Evolutionary conservation across 2,113 vertebrate species (phyloP), one percentile per base, ranked within the genome.

Genomic region (Otus sunia): DNA sequence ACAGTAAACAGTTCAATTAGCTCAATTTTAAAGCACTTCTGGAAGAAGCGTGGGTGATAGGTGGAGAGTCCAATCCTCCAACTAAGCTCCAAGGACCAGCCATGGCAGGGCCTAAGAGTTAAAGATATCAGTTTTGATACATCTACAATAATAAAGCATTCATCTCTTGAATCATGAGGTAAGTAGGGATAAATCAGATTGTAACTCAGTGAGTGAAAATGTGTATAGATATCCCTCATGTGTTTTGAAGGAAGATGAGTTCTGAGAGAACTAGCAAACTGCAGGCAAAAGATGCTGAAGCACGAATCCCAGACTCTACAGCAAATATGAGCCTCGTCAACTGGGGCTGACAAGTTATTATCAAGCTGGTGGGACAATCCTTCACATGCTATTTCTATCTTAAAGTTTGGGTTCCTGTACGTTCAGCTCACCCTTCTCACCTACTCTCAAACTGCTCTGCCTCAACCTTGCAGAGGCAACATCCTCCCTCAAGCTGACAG

Each of bases 281-380:
- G 8, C 12, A 62, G 62, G 19, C 32, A 66, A 18, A 37, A 67
- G 50, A 29, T 52, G 39, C 22, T 16, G 67, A 88, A 80, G 16
- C 2, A 0, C n/a, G 4, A 4, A 1, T 66, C 27, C 30, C 4
- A 13, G 10, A 36, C 16, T 30, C 62, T 13, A 23, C 32, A 73
- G 52, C 39, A 83, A 85, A 47, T 0, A 0, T 72, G 13, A 56
- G 5, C 18, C 43, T 80, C 1, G 1, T 68, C 60, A 86, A 25
- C 37, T 67, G n/a, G 13, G 49, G 43, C 9, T 37, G 41, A 66
- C 0, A 0, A 45, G 23, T 59, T 68, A 52, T 77, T 66, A 71
- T 36, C 21, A 47, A 52, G 22, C 19, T 83, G 21, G 16, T 37
- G 27, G 58, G 68, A 39, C 6, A 12, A 30, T 39, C 36, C 12